Percentiles rank a stretch among this genome's conserved stretches.
Conservation (phyloP, 2,113 vertebrate genomes). For the Sphaerodactylus townsendi region DNA sequence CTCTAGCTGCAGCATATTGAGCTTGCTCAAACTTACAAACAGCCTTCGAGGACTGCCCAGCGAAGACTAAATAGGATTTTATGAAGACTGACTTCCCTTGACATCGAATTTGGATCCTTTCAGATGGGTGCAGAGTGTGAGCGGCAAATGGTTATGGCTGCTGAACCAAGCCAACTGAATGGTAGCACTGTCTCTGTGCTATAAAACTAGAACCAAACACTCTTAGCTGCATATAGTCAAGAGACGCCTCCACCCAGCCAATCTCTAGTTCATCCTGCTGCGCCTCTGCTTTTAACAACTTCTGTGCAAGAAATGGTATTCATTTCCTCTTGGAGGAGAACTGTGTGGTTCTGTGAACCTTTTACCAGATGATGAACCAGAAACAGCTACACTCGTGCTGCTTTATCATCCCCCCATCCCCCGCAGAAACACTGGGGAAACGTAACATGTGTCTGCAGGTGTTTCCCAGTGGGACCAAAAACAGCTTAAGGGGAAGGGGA, state of each 20-base stretch:
- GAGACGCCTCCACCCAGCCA: neutral
- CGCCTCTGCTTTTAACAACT: neutral
- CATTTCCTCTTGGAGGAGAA: neutral
- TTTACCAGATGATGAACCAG: too few species aligned
- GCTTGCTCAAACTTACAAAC: too few species aligned
- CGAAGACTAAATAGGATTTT: too few species aligned
- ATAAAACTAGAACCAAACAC: neutral
- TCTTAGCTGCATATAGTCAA: neutral
- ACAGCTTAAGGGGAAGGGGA: too few species aligned
- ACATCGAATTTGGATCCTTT: neutral
- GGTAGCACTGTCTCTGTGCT: neutral
- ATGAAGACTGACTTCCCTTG: neutral
- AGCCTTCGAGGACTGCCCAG: too few species aligned
- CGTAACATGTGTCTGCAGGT: too few species aligned
- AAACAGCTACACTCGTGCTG: too few species aligned
- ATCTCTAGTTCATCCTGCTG: neutral
- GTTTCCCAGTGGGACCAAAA: too few species aligned
- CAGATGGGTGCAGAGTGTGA: neutral
- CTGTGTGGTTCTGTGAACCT: too few species aligned
- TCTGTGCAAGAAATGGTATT: neutral
- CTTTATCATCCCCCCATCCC: too few species aligned
- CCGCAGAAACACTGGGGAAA: too few species aligned
- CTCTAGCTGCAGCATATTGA: too few species aligned
- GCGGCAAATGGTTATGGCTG: neutral
- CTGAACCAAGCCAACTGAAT: neutral